A percentile compares a stretch with the other conserved stretches of the same genome.
Evolutionary conservation across 2,888 invertebrate genomes (phyloP).

Genomic region (Drosophila phalerata): DNA sequence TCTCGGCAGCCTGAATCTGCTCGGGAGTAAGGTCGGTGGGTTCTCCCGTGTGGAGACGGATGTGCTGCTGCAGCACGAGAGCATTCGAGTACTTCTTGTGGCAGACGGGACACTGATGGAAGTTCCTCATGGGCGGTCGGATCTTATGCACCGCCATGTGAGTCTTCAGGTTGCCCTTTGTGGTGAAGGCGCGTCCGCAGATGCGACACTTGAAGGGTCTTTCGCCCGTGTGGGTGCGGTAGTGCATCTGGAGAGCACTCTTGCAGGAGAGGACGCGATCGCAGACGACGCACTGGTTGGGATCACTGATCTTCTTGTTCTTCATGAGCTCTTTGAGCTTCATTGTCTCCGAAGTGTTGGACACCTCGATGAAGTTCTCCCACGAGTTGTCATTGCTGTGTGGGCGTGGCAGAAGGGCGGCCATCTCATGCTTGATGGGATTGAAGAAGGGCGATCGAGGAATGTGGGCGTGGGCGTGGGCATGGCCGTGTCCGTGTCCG

Average conservation of each 20-base stretch:
- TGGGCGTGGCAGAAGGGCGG: constrained; percentile 89
- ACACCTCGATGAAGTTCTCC: constrained; percentile 98
- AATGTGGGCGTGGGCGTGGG: constrained; percentile 81
- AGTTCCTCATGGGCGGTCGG: constrained; percentile 95
- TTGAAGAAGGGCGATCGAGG: constrained; percentile 85
- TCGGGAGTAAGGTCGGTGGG: constrained; percentile 94
- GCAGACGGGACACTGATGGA: constrained; percentile 99
- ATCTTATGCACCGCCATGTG: constrained; percentile 99
- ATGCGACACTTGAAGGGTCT: constrained; percentile 97
- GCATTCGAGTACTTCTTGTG: constrained; percentile 99
- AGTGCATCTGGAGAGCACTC: constrained; percentile 99
- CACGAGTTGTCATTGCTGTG: constrained; percentile 98
- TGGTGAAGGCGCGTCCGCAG: constrained; percentile 98
- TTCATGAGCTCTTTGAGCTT: constrained; percentile 99
- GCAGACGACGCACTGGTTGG: constrained; percentile 99
- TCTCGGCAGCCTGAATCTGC: constrained; percentile 94
- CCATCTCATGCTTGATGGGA: constrained; percentile 85
- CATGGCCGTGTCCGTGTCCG: constrained; percentile 55
- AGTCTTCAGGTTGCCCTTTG: constrained; percentile 99
- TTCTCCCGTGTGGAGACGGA: constrained; percentile 96
- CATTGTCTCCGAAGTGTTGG: constrained; percentile 94
- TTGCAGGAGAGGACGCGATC: constrained; percentile 98
- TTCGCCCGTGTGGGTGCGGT: constrained; percentile 87
- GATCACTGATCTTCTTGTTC: constrained; percentile 97
- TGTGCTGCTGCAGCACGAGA: constrained; percentile 97